phyloP scores from a whole-genome alignment of 2,113 vertebrate genomes.

The Hyla sarda region DNA sequence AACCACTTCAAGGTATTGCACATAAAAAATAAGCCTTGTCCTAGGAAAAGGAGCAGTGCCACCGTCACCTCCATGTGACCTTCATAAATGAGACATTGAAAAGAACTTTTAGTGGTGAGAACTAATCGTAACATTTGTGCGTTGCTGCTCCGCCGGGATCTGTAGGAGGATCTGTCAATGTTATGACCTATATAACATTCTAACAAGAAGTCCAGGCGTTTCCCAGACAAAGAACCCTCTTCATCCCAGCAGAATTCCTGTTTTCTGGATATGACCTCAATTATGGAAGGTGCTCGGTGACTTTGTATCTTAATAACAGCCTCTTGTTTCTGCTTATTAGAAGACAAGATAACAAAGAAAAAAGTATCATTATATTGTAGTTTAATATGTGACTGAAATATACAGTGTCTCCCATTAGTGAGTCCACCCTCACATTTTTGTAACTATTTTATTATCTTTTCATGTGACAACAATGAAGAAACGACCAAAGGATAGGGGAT shows the following conservation, averaged over 20 bases:
- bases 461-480: too few relatives aligned
- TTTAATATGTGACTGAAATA: too few relatives aligned
- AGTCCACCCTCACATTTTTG: too few relatives aligned
- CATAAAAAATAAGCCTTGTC: background rate
- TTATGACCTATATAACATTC: conserved; percentile 13
- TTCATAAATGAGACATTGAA: background rate
- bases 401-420: too few relatives aligned
- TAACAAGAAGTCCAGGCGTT: background rate
- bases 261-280: background rate
- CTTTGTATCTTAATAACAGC: too few relatives aligned
- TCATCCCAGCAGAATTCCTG: background rate
- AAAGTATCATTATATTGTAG: too few relatives aligned
- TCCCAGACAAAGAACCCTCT: conserved; percentile 22
- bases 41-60: background rate
- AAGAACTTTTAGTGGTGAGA: background rate
- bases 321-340: too few relatives aligned
- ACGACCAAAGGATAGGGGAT: too few relatives aligned
- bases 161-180: background rate
- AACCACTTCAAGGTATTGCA: background rate
- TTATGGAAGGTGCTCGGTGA: background rate
- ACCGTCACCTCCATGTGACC: background rate
- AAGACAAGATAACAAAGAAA: too few relatives aligned
- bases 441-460: too few relatives aligned
- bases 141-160: background rate
- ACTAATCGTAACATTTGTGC: conserved; percentile 19